Conservation (phyloP, 2,888 invertebrate species). For the Exocentrus adspersus region DNA sequence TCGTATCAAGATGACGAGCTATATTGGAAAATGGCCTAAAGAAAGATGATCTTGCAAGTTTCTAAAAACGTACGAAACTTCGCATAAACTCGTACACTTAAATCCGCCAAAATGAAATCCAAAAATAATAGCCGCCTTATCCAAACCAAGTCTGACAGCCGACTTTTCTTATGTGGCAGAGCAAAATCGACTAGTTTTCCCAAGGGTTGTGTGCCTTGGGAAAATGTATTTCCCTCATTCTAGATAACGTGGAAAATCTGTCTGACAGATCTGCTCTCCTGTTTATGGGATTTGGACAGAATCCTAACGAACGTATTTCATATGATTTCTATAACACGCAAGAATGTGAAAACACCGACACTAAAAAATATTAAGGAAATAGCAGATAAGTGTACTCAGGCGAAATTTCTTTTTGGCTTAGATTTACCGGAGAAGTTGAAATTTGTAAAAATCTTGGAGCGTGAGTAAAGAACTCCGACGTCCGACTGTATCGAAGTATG, state of each 20-base stretch:
- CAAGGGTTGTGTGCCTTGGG: neutral
- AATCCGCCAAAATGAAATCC: constrained; percentile 9
- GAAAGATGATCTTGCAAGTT: constrained; percentile 16
- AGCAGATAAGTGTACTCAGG: constrained; percentile 18
- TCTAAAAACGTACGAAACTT: constrained; percentile 22
- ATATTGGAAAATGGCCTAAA: constrained; percentile 22
- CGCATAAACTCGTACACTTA: constrained; percentile 4
- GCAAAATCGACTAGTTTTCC: constrained; percentile 7
- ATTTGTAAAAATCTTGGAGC: constrained; percentile 23
- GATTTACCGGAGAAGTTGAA: constrained; percentile 29
- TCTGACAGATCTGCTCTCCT: constrained; percentile 5
- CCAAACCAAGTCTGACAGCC: constrained; percentile 1
- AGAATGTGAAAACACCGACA: constrained; percentile 22
- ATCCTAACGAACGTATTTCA: constrained; percentile 34
- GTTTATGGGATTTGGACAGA: constrained; percentile 8
- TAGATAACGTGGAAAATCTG: constrained; percentile 10
- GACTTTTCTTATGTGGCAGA: constrained; percentile 14
- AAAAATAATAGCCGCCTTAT: neutral
- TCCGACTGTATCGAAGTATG: too few relatives aligned
- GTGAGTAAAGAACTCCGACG: constrained; percentile 25
- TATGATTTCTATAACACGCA: constrained; percentile 25
- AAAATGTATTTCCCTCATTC: neutral
- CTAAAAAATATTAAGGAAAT: constrained; percentile 29
- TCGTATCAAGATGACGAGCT: constrained; percentile 14
- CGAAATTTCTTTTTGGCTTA: constrained; percentile 27